Conservation (phyloP, 1,140 invertebrate genomes). For the Papilio glaucus region DNA sequence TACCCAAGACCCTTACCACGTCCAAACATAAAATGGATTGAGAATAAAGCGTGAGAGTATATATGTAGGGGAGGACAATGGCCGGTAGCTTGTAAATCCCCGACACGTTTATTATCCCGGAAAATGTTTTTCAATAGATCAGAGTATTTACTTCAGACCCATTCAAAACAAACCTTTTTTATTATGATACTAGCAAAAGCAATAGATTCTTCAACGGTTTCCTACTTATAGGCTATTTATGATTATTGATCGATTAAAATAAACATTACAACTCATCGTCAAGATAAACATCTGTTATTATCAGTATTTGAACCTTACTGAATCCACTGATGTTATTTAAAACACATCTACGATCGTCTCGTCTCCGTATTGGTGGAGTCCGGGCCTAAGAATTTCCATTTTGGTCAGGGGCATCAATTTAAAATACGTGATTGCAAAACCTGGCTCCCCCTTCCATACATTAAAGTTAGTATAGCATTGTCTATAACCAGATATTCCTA, state of each 20-base stretch:
- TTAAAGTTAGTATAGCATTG: too few relatives aligned
- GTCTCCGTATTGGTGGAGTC: not conserved
- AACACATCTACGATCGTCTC: not conserved
- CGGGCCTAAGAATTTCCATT: too few relatives aligned
- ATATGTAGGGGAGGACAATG: conserved; percentile 13
- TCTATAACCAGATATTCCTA: too few relatives aligned
- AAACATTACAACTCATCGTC: not conserved
- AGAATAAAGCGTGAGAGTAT: conserved; percentile 13
- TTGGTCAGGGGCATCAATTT: too few relatives aligned
- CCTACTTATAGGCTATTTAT: conserved; percentile 11
- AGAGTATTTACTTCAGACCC: conserved; percentile 6
- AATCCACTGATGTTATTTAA: not conserved
- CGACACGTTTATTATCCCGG: conserved; percentile 1
- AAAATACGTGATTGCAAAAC: too few relatives aligned
- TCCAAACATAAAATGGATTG: conserved; percentile 3
- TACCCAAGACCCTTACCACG: not conserved
- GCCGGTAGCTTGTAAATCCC: conserved; percentile 22
- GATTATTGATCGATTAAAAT: not conserved
- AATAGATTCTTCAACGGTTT: conserved; percentile 8
- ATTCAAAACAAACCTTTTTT: conserved; percentile 14
- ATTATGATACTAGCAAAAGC: conserved; percentile 12
- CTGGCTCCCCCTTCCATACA: too few relatives aligned
- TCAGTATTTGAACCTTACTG: not conserved
- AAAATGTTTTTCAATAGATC: conserved; percentile 26
- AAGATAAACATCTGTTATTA: not conserved